Conservation (phyloP, 2,888 invertebrate species). For the Tholera decimalis region DNA sequence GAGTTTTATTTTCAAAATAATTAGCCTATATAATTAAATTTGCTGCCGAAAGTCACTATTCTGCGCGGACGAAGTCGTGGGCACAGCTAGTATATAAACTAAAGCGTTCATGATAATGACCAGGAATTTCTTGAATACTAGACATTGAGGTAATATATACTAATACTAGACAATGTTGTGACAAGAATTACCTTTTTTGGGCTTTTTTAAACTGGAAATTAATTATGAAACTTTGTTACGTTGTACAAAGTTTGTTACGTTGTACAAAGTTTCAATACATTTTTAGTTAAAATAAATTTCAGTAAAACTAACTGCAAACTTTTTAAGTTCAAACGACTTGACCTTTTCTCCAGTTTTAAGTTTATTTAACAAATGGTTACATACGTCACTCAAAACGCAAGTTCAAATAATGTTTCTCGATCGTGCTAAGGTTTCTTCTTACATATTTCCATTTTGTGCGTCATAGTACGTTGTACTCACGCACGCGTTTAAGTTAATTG, state of each 20-base stretch:
- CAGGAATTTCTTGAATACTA: too few species aligned
- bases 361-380: constrained; percentile 20
- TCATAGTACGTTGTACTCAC: constrained; percentile 28
- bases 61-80: too few species aligned
- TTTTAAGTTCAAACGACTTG: constrained; percentile 1
- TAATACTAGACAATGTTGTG: too few species aligned
- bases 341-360: constrained; percentile 22
- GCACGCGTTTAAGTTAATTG: constrained; percentile 54
- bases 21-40: too few species aligned
- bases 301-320: constrained; percentile 16
- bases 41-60: too few species aligned
- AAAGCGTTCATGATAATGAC: too few species aligned
- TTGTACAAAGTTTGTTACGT: too few species aligned
- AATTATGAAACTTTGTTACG: background rate
- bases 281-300: background rate
- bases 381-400: constrained; percentile 28
- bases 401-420: constrained; percentile 39
- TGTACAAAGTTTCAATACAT: too few species aligned
- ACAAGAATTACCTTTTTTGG: too few species aligned
- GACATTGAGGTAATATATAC: too few species aligned
- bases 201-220: background rate
- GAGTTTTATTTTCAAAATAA: too few species aligned
- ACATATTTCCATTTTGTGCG: constrained; percentile 24
- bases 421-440: constrained; percentile 38
- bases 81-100: too few species aligned